Evolutionary conservation across 2,888 invertebrate species (phyloP).

Genomic region (Neoitamus cyanurus): DNA sequence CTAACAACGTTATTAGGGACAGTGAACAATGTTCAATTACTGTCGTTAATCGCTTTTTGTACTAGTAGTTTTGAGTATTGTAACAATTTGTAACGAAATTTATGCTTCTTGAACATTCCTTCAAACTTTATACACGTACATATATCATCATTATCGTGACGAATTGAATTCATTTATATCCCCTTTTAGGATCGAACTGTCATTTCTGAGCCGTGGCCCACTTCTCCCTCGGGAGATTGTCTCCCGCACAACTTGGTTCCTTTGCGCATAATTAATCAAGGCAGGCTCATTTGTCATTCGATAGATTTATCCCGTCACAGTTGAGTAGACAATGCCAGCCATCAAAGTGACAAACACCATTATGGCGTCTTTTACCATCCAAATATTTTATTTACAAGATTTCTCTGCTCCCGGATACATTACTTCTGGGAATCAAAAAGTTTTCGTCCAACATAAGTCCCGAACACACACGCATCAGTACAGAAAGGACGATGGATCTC

Average conservation of each 20-base stretch:
- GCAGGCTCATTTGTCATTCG: not conserved
- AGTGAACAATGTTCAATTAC: too few species aligned
- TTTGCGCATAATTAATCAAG: slow-evolving; percentile 12
- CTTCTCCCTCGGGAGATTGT: not conserved
- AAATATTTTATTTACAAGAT: not conserved
- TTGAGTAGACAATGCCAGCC: not conserved
- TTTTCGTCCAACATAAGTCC: not conserved
- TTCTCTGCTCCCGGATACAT: too few species aligned
- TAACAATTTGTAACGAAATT: not conserved
- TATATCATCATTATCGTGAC: not conserved
- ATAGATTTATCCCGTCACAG: slow-evolving; percentile 5
- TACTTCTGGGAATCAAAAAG: not conserved
- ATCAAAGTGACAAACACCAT: not conserved
- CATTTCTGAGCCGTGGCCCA: not conserved
- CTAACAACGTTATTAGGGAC: too few species aligned
- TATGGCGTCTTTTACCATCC: not conserved
- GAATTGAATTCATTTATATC: not conserved
- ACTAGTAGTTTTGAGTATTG: too few species aligned
- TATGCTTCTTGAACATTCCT: not conserved
- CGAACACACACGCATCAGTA: not conserved
- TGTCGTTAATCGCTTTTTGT: too few species aligned
- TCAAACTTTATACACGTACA: not conserved
- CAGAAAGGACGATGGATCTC: not conserved
- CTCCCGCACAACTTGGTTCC: not conserved
- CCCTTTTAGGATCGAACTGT: not conserved